Evolutionary conservation across 37 sponge, comb jelly and placozoan genomes (phyloP).

Genomic region (Bolinopsis microptera): DNA sequence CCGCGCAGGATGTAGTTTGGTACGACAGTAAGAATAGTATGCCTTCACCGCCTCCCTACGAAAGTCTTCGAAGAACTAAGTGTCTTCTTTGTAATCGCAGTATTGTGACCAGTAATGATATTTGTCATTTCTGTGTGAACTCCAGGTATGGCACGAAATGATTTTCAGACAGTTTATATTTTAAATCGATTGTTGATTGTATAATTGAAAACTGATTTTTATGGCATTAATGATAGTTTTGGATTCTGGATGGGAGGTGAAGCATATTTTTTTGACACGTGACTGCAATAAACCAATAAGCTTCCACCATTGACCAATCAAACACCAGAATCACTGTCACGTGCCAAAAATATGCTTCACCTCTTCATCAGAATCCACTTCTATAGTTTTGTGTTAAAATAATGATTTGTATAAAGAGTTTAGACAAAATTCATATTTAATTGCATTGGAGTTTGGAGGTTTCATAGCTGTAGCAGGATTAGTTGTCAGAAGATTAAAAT

Average conservation of each 20-base stretch:
- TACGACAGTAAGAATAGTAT: neutral
- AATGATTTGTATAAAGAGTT: neutral
- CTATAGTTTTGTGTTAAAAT: neutral
- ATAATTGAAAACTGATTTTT: neutral
- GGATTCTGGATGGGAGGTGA: too few relatives aligned
- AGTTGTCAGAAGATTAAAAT: too few relatives aligned
- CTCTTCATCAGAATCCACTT: too few relatives aligned
- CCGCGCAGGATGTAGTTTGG: neutral
- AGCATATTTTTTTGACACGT: too few relatives aligned
- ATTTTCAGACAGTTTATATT: too few relatives aligned
- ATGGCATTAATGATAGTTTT: neutral
- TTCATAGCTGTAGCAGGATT: too few relatives aligned
- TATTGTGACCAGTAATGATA: neutral
- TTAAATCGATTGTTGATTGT: too few relatives aligned
- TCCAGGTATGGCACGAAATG: neutral
- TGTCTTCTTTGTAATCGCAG: neutral
- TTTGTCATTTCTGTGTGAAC: neutral
- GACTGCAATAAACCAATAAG: too few relatives aligned
- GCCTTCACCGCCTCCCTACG: conserved; percentile 43
- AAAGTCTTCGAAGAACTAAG: neutral
- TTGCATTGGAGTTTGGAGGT: too few relatives aligned
- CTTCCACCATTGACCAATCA: too few relatives aligned
- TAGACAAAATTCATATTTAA: neutral
- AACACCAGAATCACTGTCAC: too few relatives aligned
- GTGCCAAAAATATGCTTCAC: too few relatives aligned